Base-by-base conservation (phyloP, 2,888 invertebrate genomes). In the Chrysotoxum bicinctum region DNA sequence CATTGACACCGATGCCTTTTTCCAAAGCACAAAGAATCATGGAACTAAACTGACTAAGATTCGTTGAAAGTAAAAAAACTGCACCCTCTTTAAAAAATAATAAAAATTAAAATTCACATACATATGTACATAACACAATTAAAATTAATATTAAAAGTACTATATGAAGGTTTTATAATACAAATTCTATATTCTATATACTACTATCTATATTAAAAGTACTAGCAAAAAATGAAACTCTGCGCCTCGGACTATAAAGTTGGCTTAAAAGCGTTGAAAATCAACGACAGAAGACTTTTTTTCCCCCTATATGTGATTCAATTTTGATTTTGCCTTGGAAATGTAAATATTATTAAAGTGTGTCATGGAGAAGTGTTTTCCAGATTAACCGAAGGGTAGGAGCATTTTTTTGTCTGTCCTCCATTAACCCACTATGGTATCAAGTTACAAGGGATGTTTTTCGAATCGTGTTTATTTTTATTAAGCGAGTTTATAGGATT, bases 381-480 rank as follows among this genome's bases (percentile, higher is more conserved):
- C 16, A 32, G 54, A 54, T 54, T 54, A 32, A 54, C 52, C 16
- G n/a, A 52, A 16, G 52, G 52, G 16, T 52, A 30, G 52, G 9
- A 32, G 10, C 16, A 1, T 43, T 43, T 43, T 30, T 16, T 16
- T 54, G 3, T 21, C 8, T 10, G 26, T 7, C 23, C 23, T 48
- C 30, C 30, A 54, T 30, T 30, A 54, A 32, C 30, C 4, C 9
- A 52, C 16, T 16, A 2, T n/a, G 26, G 54, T 32, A 12, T 54
- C n/a, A 16, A 16, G 12, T 54, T 54, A 54, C 54, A 50, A 54
- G 30, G 54, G 54, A 52, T 54, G 54, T 32, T 54, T 52, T 23
- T n/a, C 12, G 30, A 54, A 32, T 16, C n/a, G 16, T 52, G 26
- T 0, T 16, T 26, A 54, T 54, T 30, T 16, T 16, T 54, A 6